Evolutionary conservation across 1,140 invertebrate genomes (phyloP).

Genomic region (Rhyacophila brunnea): DNA sequence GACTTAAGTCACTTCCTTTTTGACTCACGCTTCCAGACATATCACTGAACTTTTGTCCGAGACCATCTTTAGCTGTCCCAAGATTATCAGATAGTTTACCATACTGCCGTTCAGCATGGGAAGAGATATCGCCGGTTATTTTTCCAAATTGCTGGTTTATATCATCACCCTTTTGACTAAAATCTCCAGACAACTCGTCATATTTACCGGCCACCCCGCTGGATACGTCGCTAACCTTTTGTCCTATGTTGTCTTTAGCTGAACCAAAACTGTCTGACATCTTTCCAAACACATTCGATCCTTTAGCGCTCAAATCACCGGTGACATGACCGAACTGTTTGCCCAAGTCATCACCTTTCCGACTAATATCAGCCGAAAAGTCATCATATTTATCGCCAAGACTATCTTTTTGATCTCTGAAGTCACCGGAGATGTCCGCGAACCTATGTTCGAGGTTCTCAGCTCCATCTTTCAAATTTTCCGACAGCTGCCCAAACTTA

Average conservation of each 20-base stretch:
- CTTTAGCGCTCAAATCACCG: background rate
- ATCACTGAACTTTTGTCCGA: constrained; percentile 34
- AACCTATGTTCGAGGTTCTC: constrained; percentile 9
- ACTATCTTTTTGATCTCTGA: background rate
- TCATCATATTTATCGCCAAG: background rate
- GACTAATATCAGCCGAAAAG: background rate
- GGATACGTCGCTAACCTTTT: background rate
- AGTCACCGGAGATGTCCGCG: constrained; percentile 8
- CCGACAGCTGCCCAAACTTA: constrained; percentile 32
- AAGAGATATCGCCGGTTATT: background rate
- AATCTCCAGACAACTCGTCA: no score
- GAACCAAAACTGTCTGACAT: background rate
- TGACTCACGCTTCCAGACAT: constrained; percentile 11
- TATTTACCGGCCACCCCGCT: background rate
- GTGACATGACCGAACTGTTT: background rate
- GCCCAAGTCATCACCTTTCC: background rate
- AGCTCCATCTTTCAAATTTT: constrained; percentile 9
- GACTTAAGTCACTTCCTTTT: constrained; percentile 7
- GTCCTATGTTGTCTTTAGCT: background rate
- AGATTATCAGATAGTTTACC: no score
- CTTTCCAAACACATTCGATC: background rate
- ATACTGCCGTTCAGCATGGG: no score
- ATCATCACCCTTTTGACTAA: background rate
- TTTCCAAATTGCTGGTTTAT: background rate
- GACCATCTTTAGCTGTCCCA: constrained; percentile 18